A percentile compares a stretch with the other conserved stretches of the same genome.
phyloP scores from a whole-genome alignment of 2,797 vertebrate species.

The Mastacembelus armatus region DNA sequence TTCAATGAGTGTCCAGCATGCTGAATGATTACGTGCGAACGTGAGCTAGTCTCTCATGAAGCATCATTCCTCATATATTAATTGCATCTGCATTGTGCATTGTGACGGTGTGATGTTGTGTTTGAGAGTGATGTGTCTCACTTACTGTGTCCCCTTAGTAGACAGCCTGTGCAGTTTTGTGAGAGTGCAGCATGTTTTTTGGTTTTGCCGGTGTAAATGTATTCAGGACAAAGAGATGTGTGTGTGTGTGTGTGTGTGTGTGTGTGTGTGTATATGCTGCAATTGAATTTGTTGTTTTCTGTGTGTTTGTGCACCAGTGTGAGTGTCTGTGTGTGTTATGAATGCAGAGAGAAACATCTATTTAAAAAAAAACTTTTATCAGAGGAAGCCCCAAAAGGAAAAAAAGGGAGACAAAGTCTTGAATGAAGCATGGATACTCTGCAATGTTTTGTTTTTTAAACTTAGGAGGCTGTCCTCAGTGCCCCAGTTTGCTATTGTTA shows the following conservation, averaged over 20 bases:
- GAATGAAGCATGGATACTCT: constrained; percentile 83
- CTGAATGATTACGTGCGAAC: constrained; percentile 88
- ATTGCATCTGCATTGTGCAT: constrained; percentile 85
- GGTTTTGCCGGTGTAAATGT: constrained; percentile 74
- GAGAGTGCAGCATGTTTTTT: constrained; percentile 86
- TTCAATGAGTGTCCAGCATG: constrained; percentile 90
- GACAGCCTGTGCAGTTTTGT: constrained; percentile 92
- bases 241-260: constrained; percentile 17
- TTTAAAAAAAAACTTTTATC: constrained; percentile 60
- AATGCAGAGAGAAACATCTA: constrained; percentile 68
- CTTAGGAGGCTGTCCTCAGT: constrained; percentile 78
- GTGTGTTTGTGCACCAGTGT: constrained; percentile 5
- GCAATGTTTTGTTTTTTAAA: constrained; percentile 55
- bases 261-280: constrained; percentile 15
- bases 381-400: constrained; percentile 61
- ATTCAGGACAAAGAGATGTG: constrained; percentile 59
- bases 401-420: constrained; percentile 54
- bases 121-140: constrained; percentile 91
- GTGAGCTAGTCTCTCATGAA: constrained; percentile 77
- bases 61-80: constrained; percentile 77
- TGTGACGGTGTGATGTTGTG: constrained; percentile 87
- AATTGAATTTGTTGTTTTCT: constrained; percentile 27
- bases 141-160: constrained; percentile 89
- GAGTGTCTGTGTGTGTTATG: constrained; percentile 28
- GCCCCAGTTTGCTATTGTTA: constrained; percentile 86